phyloP scores from a whole-genome alignment of 1,140 invertebrate genomes.

The Bombus vancouverensis region DNA sequence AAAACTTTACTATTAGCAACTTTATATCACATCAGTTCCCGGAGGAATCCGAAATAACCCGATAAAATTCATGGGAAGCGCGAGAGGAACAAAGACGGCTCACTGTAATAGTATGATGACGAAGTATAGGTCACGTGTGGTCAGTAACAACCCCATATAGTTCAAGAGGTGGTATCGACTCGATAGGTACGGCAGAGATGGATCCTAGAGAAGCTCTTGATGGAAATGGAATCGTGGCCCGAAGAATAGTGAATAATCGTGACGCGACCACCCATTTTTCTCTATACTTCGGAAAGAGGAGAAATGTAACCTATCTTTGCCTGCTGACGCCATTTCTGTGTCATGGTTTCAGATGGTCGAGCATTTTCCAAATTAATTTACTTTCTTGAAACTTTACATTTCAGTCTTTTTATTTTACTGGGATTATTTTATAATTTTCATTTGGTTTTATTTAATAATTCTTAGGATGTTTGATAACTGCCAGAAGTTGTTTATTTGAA shows the following conservation, averaged over 20 bases:
- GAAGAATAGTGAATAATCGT: neutral
- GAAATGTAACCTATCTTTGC: neutral
- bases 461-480: no score
- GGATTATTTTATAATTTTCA: no score
- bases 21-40: neutral
- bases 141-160: neutral
- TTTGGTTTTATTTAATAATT: no score
- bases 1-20: neutral
- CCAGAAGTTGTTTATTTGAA: no score
- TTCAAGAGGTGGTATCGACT: neutral
- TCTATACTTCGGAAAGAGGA: neutral
- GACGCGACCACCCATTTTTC: neutral
- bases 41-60: neutral
- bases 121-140: neutral
- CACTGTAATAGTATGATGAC: neutral
- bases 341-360: neutral
- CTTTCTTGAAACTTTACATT: no score
- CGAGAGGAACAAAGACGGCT: neutral
- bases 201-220: neutral
- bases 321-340: neutral
- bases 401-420: no score
- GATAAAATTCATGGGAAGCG: neutral
- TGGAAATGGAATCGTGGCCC: neutral
- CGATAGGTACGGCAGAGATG: neutral
- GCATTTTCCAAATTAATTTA: neutral